These are phyloP conservation scores for Protophormia terraenovae DNA, from an alignment of 2,888 invertebrate genomes.

Conservation along the genomic window DNA sequence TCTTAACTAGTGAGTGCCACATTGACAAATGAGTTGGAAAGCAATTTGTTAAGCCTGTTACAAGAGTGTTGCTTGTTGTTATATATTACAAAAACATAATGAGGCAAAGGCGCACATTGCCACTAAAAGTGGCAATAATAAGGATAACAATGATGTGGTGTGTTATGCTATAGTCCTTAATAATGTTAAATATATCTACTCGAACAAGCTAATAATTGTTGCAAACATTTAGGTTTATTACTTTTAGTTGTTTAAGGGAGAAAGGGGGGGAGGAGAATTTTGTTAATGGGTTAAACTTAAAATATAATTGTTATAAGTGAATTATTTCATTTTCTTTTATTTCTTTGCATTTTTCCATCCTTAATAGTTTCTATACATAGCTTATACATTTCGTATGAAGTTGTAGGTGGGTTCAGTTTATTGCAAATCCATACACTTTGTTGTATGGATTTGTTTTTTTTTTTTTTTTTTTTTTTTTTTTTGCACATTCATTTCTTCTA, in stretches of 20 bases:
- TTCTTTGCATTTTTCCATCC: not conserved
- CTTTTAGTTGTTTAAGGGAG: not conserved
- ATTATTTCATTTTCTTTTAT: not conserved
- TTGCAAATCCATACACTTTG: conserved; percentile 18
- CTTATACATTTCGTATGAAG: not conserved
- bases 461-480: no score
- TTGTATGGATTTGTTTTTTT: not conserved
- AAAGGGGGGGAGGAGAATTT: not conserved
- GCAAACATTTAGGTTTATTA: conserved; percentile 61
- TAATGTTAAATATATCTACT: not conserved
- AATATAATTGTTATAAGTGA: not conserved
- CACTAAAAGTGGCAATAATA: conserved; percentile 23
- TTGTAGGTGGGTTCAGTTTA: conserved; percentile 20
- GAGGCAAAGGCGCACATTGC: not conserved
- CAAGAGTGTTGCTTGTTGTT: conserved; percentile 17
- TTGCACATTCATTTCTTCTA: conserved; percentile 34
- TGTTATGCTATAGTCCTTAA: not conserved
- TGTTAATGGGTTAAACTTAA: not conserved
- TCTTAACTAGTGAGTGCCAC: conserved; percentile 42
- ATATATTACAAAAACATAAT: not conserved
- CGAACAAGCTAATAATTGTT: conserved; percentile 53
- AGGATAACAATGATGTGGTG: conserved; percentile 11
- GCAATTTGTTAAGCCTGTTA: conserved; percentile 68
- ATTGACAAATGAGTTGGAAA: conserved; percentile 69
- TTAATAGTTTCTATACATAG: not conserved